Conservation (phyloP, 1,140 invertebrate species). For the Brachionus sp. region DNA sequence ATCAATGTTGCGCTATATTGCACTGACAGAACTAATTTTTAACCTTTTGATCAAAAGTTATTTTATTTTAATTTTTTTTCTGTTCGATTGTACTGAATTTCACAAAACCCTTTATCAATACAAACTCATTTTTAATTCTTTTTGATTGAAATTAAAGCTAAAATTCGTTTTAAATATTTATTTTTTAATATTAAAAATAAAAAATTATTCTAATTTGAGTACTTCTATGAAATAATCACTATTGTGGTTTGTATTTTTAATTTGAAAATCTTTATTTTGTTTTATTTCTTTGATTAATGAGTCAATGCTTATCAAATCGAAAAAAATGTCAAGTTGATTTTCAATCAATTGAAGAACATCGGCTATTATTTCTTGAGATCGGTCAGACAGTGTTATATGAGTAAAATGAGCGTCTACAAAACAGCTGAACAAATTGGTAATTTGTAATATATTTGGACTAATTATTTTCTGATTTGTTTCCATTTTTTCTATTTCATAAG, state of each 20-base stretch:
- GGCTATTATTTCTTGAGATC: slow-evolving; percentile 34
- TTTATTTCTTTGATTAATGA: slow-evolving; percentile 42
- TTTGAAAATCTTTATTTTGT: slow-evolving; percentile 39
- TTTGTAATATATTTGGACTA: slow-evolving; percentile 6
- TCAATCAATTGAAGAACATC: slow-evolving; percentile 41
- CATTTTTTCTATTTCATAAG: slow-evolving; percentile 15
- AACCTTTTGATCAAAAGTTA: no score
- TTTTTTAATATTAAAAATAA: neutral
- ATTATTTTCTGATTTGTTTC: neutral
- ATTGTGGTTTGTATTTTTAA: slow-evolving; percentile 8
- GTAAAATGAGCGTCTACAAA: slow-evolving; percentile 46
- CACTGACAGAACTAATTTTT: no score
- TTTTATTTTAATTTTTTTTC: no score
- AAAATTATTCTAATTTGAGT: slow-evolving; percentile 30
- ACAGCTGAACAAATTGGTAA: slow-evolving; percentile 27
- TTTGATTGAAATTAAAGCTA: neutral
- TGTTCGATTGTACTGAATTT: no score
- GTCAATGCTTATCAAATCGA: slow-evolving; percentile 37
- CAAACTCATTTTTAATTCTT: no score
- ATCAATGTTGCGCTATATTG: no score
- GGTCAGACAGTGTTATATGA: slow-evolving; percentile 12
- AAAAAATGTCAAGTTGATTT: slow-evolving; percentile 39
- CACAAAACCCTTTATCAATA: no score
- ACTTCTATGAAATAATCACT: slow-evolving; percentile 45
- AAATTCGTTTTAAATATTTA: slow-evolving; percentile 8